Base-by-base conservation (phyloP, 2,113 vertebrate genomes). In the Melanerpes formicivorus region DNA sequence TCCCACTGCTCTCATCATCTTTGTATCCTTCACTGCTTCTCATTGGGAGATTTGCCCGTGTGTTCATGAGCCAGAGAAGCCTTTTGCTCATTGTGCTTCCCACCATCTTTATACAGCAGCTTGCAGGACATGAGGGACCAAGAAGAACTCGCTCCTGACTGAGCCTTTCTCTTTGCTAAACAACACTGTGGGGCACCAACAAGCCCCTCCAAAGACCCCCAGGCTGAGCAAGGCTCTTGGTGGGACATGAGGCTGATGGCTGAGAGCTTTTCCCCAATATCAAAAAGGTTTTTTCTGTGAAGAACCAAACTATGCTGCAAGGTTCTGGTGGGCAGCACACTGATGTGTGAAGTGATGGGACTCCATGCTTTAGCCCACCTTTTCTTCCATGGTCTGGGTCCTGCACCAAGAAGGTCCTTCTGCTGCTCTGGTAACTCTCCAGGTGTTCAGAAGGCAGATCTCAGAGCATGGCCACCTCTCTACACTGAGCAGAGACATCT, bases 271-370 rank as follows among this genome's bases (percentile, higher is more conserved):
- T 34, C 37, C 9, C 13, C 29, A 19, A 29, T 56, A 54, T 62
- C 66, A 58, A 44, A 16, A 34, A 78, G 14, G 37, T 37, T 32
- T 32, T 55, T 5, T 0, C 30, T 34, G 69, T 18, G 34, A 46
- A 40, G 58, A 54, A 14, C 2, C 40, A 70, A 26, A 32, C 73
- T 1, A 0, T 42, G 60, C 58, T 6, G 14, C 2, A 4, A 59
- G 46, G 30, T 90, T 42, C 1, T 4, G 30, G 32, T 40, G 58
- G 60, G 65, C 6, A 8, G 18, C 19, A 8, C 2, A 2, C 5
- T 0, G 0, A 21, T 17, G 37, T 0, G 0, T 0, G 0, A 21
- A 15, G 37, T 0, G 0, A 10, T 12, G 34, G 1, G 27, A 22
- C 18, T 83, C 48, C 1, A 0, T 18, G 54, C 55, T 69, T 60